Evolutionary conservation across 2,888 invertebrate genomes (phyloP), one percentile per base, ranked within the genome.

Genomic region (Orchesellides sinensis): DNA sequence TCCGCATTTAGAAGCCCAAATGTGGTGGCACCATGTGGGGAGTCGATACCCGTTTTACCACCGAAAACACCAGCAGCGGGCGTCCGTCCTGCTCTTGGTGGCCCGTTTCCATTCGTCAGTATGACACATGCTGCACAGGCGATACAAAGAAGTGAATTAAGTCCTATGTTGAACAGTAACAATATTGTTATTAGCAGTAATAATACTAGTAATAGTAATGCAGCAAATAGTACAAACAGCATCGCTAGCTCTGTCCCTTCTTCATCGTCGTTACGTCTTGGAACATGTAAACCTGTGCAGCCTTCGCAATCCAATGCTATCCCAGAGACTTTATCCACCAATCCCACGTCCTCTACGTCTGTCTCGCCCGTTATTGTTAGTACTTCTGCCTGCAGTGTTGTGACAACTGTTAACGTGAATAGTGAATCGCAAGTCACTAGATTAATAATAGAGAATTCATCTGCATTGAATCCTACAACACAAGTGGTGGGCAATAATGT

Each of bases 41-140:
- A 87, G 66, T 65, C 86, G 32, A 88, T 86, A 78, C 88, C 88
- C 25, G 83, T 66, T 75, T 61, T 81, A 59, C 88, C 84, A 65
- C 86, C 88, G 52, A 86, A 86, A 74, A 52, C 56, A 10, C 65
- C 74, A 17, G 82, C 91, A 90, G 52, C 84, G 29, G 32, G 88
- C 74, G 85, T 91, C 92, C 88, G 91, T 93, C 88, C 92, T 91
- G 92, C 88, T 90, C 92, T 90, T 77, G 88, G 84, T 84, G 91
- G 94, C 90, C 92, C 93, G 90, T 96, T 94, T 91, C 96, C 96
- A 52, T 96, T 96, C 90, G 95, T 96, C 89, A 96, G 96, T 90
- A 96, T 97, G 96, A 96, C 96, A 61, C 95, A 95, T 89, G 95
- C 92, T 66, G 92, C 95, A 84, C 93, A 96, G 90, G 95, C 96